phyloP scores from a whole-genome alignment of 2,888 invertebrate genomes.

The Drosophila monieri region DNA sequence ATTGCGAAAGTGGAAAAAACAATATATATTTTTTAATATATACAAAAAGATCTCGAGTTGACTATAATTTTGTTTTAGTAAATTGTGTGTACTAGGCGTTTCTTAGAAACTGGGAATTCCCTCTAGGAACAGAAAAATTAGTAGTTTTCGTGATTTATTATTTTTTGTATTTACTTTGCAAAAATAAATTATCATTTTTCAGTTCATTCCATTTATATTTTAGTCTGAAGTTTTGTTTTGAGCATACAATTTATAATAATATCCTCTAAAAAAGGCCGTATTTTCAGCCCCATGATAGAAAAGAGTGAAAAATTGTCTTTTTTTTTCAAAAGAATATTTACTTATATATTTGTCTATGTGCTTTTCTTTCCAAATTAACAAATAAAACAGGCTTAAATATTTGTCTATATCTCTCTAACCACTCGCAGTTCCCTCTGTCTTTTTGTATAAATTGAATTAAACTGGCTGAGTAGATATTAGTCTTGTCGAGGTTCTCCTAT shows the following conservation, averaged over 20 bases:
- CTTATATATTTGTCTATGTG: neutral
- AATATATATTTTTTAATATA: conserved; percentile 26
- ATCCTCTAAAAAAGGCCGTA: too few relatives aligned
- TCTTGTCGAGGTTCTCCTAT: conserved; percentile 34
- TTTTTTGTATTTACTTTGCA: neutral
- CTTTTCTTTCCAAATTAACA: neutral
- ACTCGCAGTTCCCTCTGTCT: neutral
- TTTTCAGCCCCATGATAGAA: too few relatives aligned
- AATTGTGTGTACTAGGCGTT: conserved; percentile 20
- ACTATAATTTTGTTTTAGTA: neutral
- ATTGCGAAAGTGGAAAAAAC: conserved; percentile 10
- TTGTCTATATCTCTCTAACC: neutral
- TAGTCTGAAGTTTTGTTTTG: too few relatives aligned
- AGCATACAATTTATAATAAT: too few relatives aligned
- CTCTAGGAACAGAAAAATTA: neutral
- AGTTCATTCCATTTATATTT: too few relatives aligned
- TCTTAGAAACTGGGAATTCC: neutral
- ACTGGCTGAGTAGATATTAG: conserved; percentile 34
- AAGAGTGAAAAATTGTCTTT: neutral
- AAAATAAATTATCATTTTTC: too few relatives aligned
- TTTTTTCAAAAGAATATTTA: neutral
- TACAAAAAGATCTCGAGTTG: conserved; percentile 4
- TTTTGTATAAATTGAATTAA: conserved; percentile 41
- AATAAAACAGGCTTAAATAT: conserved; percentile 2
- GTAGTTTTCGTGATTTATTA: neutral